Base-by-base conservation (phyloP, 2,113 vertebrate genomes). In the Urocynchramus pylzowi region DNA sequence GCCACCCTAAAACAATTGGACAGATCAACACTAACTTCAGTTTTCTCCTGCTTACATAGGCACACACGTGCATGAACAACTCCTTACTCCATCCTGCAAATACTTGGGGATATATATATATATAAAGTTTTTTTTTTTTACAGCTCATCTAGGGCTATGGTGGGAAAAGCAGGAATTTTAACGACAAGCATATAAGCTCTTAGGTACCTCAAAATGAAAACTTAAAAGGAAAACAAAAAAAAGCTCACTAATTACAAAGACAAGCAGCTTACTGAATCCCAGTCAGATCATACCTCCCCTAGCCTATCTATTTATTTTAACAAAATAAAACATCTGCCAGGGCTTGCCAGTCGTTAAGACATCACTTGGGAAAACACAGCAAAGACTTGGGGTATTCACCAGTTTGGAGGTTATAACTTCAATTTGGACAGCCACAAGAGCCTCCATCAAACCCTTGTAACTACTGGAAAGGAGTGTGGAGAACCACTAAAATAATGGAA, bases 241-340 rank as follows among this genome's bases (percentile, higher is more conserved):
- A 91, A 93, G 56, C 28, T 95, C 50, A 61, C 54, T 79, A 91
- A 95, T 88, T 93, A 96, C 84, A 97, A 95, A 95, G 59, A 88
- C 91, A 91, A 95, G 92, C 74, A 90, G 94, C 83, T 95, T 93
- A 96, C 86, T 74, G 91, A 78, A 87, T 68, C 63, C 64, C 31
- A 94, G 49, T 90, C 74, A 68, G 88, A 65, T 41, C 92, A 75
- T 28, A 85, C 54, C 50, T 92, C 86, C 52, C 69, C 64, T 54
- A 89, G 50, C 11, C 59, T 65, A 56, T n/a, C 69, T 61, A 9
- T 84, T 83, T 73, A 41, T 91, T 91, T 69, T 45, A 73, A 91
- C 50, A 96, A 95, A 89, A 84, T 20, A 96, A 90, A 89, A 94
- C 45, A 89, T 87, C 76, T 96, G 52, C 68, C 41, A 71, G 70